Base-by-base conservation (phyloP, 35 echinoderm and acorn worm genomes). In the Apostichopus japonicus region DNA sequence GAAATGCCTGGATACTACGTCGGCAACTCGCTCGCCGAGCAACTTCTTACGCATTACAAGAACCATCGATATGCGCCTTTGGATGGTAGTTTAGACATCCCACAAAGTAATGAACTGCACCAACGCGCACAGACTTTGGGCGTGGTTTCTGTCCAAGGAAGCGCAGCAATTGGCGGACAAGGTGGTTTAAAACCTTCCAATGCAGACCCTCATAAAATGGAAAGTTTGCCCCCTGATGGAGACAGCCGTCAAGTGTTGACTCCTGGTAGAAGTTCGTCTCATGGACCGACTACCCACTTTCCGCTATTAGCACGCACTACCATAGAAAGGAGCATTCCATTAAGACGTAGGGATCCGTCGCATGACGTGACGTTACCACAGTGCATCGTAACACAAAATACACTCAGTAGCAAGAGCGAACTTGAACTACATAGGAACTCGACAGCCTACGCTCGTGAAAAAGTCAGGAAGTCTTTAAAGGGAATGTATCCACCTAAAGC, bases 1-100 rank as follows among this genome's bases (percentile, higher is more conserved):
- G 86, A 63, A 33, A 87, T 87, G 86, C 86, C 86, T 27, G 86
- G 86, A 16, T 87, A 87, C 63, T 87, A 67, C 58, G 86, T 87
- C 6, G 86, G 86, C 6, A 87, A 87, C 63, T 87, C 86, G 14
- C 63, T 87, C 56, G 86, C 86, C 0, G 86, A 87, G 21, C 56
- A 87, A 63, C 54, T 87, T 10, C 57, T 87, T 1, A 10, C 24
- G 16, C 56, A 87, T 62, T 87, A 87, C 56, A 17, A 87, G 23
- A 62, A 4, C 7, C 56, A 24, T 6, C 56, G 63, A 17, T 62
- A 71, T 24, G 1, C 57, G 51, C 63, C 10, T 33, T 24, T 87
- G 23, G 86, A 87, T 10, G 24, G 17, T 62, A 23, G 54, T 53
- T 4, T 58, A 13, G 56, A 63, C 57, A 7, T 82, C n/a, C 56